Base-by-base conservation (phyloP, 2,888 invertebrate genomes). In the Himalopsyche kuldschensis region DNA sequence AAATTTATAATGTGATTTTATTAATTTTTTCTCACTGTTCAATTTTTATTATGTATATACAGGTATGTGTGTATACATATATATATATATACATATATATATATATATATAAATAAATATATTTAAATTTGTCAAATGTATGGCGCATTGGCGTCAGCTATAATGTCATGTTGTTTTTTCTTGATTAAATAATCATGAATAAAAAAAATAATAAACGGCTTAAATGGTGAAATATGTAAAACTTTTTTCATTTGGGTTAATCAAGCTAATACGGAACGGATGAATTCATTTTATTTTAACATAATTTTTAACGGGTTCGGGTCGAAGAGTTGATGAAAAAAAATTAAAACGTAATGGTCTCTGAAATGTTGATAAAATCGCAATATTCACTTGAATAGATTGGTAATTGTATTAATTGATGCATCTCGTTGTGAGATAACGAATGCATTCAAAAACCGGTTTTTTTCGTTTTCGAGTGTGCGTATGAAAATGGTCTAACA, bases 331-430 rank as follows among this genome's bases (percentile, higher is more conserved):
- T 27, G 15, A 69, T 69, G 27, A 69, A 69, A 27, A 69, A 27
- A 11, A n/a, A 69, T 30, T 30, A 69, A 27, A 69, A 69, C 15
- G 55, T 55, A 69, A 69, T 69, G 27, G 41, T 41, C 30, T 69
- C 20, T 11, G 30, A 69, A 27, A 55, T 69, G 76, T 76, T 32
- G 81, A 81, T 81, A 81, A 76, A 81, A 80, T 81, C 81, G 55
- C 81, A 35, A 76, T 81, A 48, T 81, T 31, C 47, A 48, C 76
- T 76, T 81, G 76, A 81, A 81, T 81, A 35, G 81, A 48, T 76
- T 48, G 48, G 76, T 81, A 76, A 81, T 81, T 81, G 81, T 76
- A 76, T 81, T 81, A 48, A 81, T 81, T 81, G 81, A 69, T 69
- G 69, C 69, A 30, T 69, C 69, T 69, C 69, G 69, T 69, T 69